Evolutionary conservation across 2,888 invertebrate species (phyloP), one percentile per base, ranked within the genome.

Genomic region (Tenthredo mesomela): DNA sequence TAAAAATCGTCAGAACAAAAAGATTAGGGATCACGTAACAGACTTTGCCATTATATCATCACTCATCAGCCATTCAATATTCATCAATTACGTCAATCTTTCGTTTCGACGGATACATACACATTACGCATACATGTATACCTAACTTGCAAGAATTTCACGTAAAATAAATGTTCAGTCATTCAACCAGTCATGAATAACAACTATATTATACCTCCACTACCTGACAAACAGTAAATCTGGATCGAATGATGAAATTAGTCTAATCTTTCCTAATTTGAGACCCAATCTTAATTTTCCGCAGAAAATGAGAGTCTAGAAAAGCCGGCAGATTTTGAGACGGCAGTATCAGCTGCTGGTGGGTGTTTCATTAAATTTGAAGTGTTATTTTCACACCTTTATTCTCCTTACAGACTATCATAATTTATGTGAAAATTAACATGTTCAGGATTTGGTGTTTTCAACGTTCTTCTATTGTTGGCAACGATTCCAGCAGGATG

Each of bases 321-420:
- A 5, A 89, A 82, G 77, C 85, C 90, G 18, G 95, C 95, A 0
- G 96, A 96, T 90, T 96, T 96, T 92, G 96, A 97, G 89, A 95
- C 94, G 54, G 97, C 97, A 0, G 96, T 97, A 84, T 94, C 95
- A 0, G 95, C 95, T 10, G 95, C 96, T 0, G 95, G 96, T 93
- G 85, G 88, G 89, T 67, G 33, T 33, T 67, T 67, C 12, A 33
- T 33, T 33, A 33, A 33, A 18, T 15, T 15, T 33, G 1, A 67
- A 67, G 25, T 18, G 12, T 33, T 18, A 18, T 33, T 33, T 33
- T 73, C 21, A 21, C 40, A 73, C 43, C 43, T 73, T 21, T 15
- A n/a, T 73, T 29, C n/a, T 43, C 43, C 71, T 73, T 43, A 2
- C 21, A 43, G 43, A 73, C 6, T 21, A 43, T 43, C 10, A 21